Evolutionary conservation across 2,113 vertebrate species (phyloP).

Genomic region (Rutilus rutilus): DNA sequence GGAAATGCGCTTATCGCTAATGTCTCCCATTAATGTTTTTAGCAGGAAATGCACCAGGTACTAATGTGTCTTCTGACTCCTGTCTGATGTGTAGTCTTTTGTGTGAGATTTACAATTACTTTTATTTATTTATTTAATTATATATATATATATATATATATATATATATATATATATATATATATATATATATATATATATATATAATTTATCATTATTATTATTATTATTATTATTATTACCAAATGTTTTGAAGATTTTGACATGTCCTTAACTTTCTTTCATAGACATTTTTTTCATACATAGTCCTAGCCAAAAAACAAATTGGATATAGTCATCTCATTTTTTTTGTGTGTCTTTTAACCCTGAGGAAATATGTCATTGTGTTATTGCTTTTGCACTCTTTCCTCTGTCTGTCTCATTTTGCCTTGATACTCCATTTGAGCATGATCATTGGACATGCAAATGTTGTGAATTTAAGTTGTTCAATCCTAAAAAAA

Average conservation of each 20-base stretch:
- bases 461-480: slow-evolving; percentile 54
- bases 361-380: slow-evolving; percentile 37
- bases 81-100: too few species aligned
- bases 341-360: slow-evolving; percentile 13
- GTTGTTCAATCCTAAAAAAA: slow-evolving; percentile 36
- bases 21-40: too few species aligned
- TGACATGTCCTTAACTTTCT: not conserved
- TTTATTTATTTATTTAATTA: too few species aligned
- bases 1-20: not conserved
- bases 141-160: too few species aligned
- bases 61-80: too few species aligned
- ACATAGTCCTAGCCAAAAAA: not conserved
- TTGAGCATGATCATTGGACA: slow-evolving; percentile 40
- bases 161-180: too few species aligned
- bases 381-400: slow-evolving; percentile 8
- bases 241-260: not conserved
- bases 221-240: too few species aligned
- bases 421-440: slow-evolving; percentile 43
- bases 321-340: slow-evolving; percentile 31
- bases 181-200: too few species aligned
- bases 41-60: too few species aligned
- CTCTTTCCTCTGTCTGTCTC: slow-evolving; percentile 22
- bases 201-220: not conserved
- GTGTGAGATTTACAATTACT: too few species aligned
- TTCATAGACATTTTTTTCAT: not conserved